A percentile compares a stretch with the other conserved stretches of the same genome.
Evolutionary conservation across 2,113 vertebrate genomes (phyloP).

Genomic region (Mastomys natalensis): DNA sequence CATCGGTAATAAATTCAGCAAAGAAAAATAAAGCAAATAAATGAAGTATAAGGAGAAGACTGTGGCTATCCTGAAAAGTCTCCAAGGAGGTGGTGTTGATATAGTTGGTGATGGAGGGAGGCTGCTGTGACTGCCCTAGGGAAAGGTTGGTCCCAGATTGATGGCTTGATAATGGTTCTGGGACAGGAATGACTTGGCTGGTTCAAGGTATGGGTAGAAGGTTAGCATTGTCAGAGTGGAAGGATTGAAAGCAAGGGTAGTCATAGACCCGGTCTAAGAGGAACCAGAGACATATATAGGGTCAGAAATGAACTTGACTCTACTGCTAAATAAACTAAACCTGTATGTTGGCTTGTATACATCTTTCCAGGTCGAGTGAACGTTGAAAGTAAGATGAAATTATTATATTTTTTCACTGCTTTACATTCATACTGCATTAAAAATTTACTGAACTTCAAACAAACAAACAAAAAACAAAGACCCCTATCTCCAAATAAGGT

Average conservation of each 20-base stretch:
- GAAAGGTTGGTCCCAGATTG: neutral
- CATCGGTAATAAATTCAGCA: accelerated
- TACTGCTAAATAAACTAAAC: neutral
- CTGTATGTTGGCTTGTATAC: neutral
- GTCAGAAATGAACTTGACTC: neutral
- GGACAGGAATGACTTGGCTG: neutral
- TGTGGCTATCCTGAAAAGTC: neutral
- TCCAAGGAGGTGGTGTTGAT: neutral
- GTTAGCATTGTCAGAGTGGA: neutral
- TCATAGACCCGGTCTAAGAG: neutral
- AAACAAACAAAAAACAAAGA: too few relatives aligned
- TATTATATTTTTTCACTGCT: neutral
- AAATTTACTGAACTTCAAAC: neutral
- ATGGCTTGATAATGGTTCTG: neutral
- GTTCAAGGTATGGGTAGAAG: neutral
- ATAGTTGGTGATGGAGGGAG: neutral
- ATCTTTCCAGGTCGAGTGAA: conserved; percentile 2
- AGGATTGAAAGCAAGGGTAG: neutral
- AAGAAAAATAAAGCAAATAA: neutral
- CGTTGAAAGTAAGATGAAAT: neutral
- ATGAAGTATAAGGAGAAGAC: neutral
- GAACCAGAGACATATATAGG: neutral
- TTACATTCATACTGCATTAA: neutral
- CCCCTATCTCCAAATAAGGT: neutral
- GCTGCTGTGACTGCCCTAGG: neutral